These are phyloP conservation scores for Nycticorax nycticorax DNA, from an alignment of 2,113 vertebrate genomes.

Conservation along the genomic window DNA sequence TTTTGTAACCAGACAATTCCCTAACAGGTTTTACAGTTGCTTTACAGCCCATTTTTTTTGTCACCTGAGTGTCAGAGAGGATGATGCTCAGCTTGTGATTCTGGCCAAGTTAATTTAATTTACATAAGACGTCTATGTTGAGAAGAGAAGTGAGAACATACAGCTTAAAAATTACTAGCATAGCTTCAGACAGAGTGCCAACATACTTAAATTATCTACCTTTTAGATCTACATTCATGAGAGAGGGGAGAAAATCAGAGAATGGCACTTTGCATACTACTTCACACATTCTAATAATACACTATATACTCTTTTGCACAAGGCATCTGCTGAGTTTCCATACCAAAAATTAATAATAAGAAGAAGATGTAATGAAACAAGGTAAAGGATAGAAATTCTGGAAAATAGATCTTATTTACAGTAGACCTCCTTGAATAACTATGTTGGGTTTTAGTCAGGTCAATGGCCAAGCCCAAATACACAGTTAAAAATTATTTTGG, in stretches of 20 bases:
- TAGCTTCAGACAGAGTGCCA: neutral
- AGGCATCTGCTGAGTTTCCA: neutral
- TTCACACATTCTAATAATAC: conserved; percentile 24
- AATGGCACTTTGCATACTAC: neutral
- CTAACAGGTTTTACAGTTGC: neutral
- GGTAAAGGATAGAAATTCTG: neutral
- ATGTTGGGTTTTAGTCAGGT: neutral
- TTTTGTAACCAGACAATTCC: neutral
- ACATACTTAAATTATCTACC: neutral
- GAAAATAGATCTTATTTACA: neutral
- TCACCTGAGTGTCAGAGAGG: neutral
- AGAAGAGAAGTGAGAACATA: neutral
- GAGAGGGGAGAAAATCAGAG: neutral
- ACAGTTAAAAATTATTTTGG: neutral
- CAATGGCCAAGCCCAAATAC: neutral
- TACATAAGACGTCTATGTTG: neutral
- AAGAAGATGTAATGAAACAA: neutral
- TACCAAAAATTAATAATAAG: conserved; percentile 2
- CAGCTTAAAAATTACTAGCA: neutral
- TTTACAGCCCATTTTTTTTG: neutral
- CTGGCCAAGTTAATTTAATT: conserved; percentile 10
- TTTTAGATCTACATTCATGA: neutral
- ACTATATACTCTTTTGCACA: neutral
- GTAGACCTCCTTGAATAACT: neutral
- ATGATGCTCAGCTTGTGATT: neutral